phyloP scores from a whole-genome alignment of 2,797 vertebrate genomes.

The Phataginus tricuspis region DNA sequence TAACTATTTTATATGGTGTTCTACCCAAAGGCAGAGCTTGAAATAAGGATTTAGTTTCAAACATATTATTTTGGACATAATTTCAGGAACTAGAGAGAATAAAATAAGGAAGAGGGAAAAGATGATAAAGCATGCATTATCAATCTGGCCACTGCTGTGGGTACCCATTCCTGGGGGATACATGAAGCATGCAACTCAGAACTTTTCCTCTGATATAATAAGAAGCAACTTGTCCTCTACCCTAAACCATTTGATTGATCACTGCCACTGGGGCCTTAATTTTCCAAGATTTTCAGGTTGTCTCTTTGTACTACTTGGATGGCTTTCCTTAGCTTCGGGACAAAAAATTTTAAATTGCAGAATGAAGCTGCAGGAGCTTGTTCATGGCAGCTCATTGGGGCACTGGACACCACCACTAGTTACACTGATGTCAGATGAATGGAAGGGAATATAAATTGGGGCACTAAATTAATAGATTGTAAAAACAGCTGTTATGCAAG shows the following conservation, averaged over 20 bases:
- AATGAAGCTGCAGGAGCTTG: too few species aligned
- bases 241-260: not conserved
- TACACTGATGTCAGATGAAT: too few species aligned
- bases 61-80: not conserved
- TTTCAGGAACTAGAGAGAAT: not conserved
- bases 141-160: not conserved
- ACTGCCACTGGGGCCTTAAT: not conserved
- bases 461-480: not conserved
- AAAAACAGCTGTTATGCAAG: not conserved
- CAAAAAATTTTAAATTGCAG: not conserved
- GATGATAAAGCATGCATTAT: fast-evolving
- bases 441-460: not conserved
- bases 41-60: not conserved
- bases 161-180: fast-evolving
- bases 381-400: not conserved
- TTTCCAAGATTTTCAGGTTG: not conserved
- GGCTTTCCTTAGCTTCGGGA: not conserved
- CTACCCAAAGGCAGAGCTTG: not conserved
- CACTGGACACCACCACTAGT: not conserved
- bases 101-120: not conserved
- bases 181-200: fast-evolving
- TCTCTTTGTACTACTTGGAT: not conserved
- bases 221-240: not conserved
- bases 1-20: not conserved
- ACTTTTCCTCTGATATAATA: not conserved